Conservation (phyloP, 92 coral and sea anemone genomes). For the Paragorgia papillata region DNA sequence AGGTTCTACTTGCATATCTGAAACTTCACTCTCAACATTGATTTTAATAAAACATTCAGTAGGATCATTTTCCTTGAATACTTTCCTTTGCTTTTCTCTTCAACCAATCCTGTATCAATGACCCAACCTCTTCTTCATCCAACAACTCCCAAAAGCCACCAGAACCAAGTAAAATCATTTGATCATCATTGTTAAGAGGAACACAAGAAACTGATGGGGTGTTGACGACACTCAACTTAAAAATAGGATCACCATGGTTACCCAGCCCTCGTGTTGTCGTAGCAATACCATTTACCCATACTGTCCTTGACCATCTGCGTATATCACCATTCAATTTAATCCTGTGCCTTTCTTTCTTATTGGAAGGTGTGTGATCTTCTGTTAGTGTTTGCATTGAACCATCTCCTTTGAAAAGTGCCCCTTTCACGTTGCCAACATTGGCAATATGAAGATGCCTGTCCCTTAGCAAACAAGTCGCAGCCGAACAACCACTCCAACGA, state of each 20-base stretch:
- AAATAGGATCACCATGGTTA: conserved; percentile 89
- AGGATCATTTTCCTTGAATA: conserved; percentile 6
- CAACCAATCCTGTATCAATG: conserved; percentile 79
- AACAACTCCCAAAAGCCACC: conserved; percentile 96
- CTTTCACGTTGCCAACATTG: conserved; percentile 89
- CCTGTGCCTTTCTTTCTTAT: conserved; percentile 76
- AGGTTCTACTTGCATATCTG: background rate
- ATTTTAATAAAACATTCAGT: background rate
- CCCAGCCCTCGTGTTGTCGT: conserved; percentile 90
- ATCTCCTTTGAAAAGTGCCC: conserved; percentile 78
- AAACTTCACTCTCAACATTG: background rate
- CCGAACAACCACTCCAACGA: conserved; percentile 99
- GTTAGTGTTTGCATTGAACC: conserved; percentile 77
- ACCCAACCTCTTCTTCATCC: conserved; percentile 75
- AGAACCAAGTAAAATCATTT: conserved; percentile 81
- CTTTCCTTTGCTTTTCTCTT: conserved; percentile 40
- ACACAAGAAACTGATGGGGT: conserved; percentile 74
- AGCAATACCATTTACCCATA: conserved; percentile 79
- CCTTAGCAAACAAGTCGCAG: conserved; percentile 76
- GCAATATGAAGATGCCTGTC: conserved; percentile 82
- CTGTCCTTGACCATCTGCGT: conserved; percentile 73
- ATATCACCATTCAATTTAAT: conserved; percentile 75
- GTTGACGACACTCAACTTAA: conserved; percentile 75
- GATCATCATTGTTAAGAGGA: conserved; percentile 70
- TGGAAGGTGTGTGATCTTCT: conserved; percentile 80